These are phyloP conservation scores for Helicoverpa armigera DNA, from an alignment of 1,140 invertebrate genomes.

Conservation along the genomic window DNA sequence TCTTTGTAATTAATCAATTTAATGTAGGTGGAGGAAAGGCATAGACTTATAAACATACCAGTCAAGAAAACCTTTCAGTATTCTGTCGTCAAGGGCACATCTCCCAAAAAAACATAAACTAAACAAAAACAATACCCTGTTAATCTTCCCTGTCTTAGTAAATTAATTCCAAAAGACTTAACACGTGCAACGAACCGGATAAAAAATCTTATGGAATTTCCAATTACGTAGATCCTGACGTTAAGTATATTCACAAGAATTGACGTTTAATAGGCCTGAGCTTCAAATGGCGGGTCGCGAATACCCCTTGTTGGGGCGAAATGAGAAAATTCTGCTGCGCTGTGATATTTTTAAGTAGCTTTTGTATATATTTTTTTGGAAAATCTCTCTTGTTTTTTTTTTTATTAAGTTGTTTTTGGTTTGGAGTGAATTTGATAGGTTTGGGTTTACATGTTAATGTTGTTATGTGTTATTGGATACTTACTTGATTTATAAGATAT, in stretches of 20 bases:
- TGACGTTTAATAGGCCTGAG: constrained; percentile 10
- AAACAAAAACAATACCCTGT: no score
- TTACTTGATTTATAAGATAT: no score
- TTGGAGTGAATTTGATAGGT: neutral
- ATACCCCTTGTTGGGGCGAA: neutral
- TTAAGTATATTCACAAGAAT: constrained; percentile 22
- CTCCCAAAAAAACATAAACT: no score
- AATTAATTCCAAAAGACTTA: neutral
- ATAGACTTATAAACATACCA: no score
- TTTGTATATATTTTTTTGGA: no score
- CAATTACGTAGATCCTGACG: neutral
- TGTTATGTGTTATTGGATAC: no score
- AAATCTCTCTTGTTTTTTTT: no score
- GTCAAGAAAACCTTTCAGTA: no score
- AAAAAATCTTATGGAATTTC: constrained; percentile 11
- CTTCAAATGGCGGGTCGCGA: neutral
- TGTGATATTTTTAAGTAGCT: constrained; percentile 18
- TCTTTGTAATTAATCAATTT: no score
- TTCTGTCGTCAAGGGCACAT: no score
- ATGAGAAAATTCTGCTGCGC: constrained; percentile 3
- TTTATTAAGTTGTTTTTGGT: neutral
- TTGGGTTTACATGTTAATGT: no score
- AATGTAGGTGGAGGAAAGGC: no score
- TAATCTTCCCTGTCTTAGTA: neutral
- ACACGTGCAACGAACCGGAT: neutral